Evolutionary conservation across 2,113 vertebrate genomes (phyloP), one percentile per base, ranked within the genome.

Genomic region (Triplophysa tibetana): DNA sequence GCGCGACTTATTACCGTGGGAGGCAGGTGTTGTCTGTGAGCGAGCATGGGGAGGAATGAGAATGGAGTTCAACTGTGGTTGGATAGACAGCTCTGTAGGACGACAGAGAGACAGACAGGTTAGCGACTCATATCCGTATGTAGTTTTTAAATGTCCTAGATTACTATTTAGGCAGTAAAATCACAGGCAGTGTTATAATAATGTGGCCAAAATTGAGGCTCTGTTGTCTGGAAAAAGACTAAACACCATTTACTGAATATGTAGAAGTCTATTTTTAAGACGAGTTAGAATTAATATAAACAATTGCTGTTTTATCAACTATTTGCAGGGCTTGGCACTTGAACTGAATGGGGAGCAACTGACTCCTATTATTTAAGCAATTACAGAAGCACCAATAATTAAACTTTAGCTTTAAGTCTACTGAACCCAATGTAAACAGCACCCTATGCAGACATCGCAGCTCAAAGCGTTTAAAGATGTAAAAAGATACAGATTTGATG

Each of bases 21-120:
- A 93, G 83, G 93, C 86, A 79, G 94, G 89, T 24, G 93, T 88
- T 84, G 91, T 91, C 80, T 95, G 94, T 88, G 93, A 90, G 85
- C 95, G 94, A 86, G 95, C 90, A 86, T 97, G 96, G 88, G 95
- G 93, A 90, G 96, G 96, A 94, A 97, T 94, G 92, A 97, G 96
- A 83, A 92, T 93, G 85, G 94, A 90, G 72, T 97, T 97, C 91
- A 97, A 90, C 90, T 93, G 93, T 43, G 96, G 96, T 82, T 96
- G 94, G 86, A 97, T 97, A 88, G 95, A 94, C 83, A 97, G 92
- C 92, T 97, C 95, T 97, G 92, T 56, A 41, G 33, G 11, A 6
- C 61, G 19, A 64, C 41, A 43, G 63, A 17, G 21, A 69, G 24
- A 75, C 23, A 84, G 24, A 70, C 12, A 41, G 14, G 43, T 78